A percentile compares a stretch with the other conserved stretches of the same genome.
Evolutionary conservation across 2,113 vertebrate species (phyloP).

Genomic region (Phylloscopus whistleri): DNA sequence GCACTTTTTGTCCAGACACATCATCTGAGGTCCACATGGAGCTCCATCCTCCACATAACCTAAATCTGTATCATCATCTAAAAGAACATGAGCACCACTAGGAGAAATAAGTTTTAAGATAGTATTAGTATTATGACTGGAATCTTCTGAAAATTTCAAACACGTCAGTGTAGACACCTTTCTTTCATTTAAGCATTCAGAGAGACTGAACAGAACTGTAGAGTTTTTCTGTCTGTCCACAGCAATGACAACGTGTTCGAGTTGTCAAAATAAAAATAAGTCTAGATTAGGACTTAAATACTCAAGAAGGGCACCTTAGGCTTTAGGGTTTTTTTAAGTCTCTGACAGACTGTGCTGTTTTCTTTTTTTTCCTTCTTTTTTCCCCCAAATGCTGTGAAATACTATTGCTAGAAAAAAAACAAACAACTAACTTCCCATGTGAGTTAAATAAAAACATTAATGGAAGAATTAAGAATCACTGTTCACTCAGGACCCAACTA

Average conservation of each 20-base stretch:
- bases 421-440: not conserved
- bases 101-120: slow-evolving; percentile 25
- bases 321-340: not conserved
- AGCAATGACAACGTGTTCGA: not conserved
- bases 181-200: not conserved
- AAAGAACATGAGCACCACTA: slow-evolving; percentile 92
- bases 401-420: not conserved
- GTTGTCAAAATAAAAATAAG: not conserved
- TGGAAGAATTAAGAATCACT: not conserved
- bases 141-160: not conserved
- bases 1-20: slow-evolving; percentile 98
- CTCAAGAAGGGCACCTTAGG: not conserved
- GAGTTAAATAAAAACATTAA: not conserved
- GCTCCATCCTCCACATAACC: slow-evolving; percentile 98
- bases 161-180: not conserved
- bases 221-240: not conserved
- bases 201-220: not conserved
- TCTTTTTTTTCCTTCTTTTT: no score
- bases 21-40: slow-evolving; percentile 97
- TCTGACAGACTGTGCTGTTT: not conserved
- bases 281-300: not conserved
- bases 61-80: slow-evolving; percentile 96
- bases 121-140: not conserved
- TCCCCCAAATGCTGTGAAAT: not conserved
- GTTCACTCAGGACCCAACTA: not conserved